Conservation (phyloP, 1,140 invertebrate species). For the Heliconius eleuchia region DNA sequence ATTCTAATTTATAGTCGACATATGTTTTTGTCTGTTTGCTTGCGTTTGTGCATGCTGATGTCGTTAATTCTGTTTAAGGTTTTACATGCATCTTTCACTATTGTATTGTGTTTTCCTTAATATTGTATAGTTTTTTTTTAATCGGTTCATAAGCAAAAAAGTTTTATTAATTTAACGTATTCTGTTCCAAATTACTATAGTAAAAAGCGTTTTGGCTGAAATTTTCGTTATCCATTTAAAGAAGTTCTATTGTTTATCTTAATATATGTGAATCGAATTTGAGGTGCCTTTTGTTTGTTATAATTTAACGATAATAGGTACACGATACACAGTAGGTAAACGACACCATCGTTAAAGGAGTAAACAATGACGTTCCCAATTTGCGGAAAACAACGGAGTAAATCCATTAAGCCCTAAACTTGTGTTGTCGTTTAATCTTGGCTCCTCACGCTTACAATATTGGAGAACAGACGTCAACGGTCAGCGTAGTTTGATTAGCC, state of each 20-base stretch:
- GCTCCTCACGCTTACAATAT: conserved; percentile 45
- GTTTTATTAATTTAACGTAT: no score
- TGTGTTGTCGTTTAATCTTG: conserved; percentile 43
- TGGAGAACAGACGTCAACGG: conserved; percentile 42
- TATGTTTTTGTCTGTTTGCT: no score
- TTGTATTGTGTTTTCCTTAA: no score
- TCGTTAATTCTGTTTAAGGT: no score
- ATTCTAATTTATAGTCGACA: no score
- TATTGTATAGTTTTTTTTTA: no score
- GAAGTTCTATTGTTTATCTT: not conserved
- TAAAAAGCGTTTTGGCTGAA: no score
- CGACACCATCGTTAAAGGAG: not conserved
- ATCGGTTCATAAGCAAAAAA: no score
- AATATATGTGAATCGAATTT: not conserved
- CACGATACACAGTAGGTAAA: not conserved
- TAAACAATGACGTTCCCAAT: conserved; percentile 17
- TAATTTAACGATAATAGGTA: not conserved
- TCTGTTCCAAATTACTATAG: no score
- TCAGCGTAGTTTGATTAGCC: conserved; percentile 41
- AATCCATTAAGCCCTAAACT: conserved; percentile 47
- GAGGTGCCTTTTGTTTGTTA: not conserved
- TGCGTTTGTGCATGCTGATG: no score
- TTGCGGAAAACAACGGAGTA: conserved; percentile 31
- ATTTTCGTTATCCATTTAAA: not conserved
- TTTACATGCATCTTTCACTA: no score